Percentiles rank a stretch among this genome's conserved stretches.
Evolutionary conservation across 2,888 invertebrate species (phyloP).

Genomic region (Choreutis nemorana): DNA sequence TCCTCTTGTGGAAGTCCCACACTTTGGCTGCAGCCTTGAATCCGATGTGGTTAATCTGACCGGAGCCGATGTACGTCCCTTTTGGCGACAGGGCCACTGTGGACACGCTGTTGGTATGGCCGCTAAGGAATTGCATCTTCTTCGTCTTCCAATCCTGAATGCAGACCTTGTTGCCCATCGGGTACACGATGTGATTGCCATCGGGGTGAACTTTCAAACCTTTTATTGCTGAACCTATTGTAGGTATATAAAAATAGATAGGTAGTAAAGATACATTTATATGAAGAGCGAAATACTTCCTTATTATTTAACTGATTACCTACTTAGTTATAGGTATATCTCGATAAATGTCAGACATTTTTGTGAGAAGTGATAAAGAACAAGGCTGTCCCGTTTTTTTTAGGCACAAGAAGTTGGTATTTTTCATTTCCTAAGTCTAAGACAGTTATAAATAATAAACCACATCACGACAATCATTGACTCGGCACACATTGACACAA

Average conservation of each 20-base stretch:
- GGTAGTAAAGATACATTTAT: neutral
- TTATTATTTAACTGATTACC: too few species aligned
- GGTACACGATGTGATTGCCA: conserved; percentile 74
- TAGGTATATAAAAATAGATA: neutral
- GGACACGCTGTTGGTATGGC: conserved; percentile 82
- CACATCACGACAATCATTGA: too few species aligned
- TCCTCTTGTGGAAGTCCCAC: conserved; percentile 80
- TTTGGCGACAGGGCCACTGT: conserved; percentile 78
- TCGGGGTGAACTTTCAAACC: conserved; percentile 79
- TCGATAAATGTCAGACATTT: too few species aligned
- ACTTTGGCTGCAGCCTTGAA: conserved; percentile 87
- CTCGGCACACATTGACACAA: too few species aligned
- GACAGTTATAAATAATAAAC: too few species aligned
- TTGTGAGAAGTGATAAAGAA: too few species aligned
- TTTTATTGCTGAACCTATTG: conserved; percentile 40
- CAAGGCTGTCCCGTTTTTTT: neutral
- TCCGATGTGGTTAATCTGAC: conserved; percentile 90
- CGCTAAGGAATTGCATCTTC: conserved; percentile 77
- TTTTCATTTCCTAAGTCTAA: too few species aligned
- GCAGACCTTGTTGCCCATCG: conserved; percentile 81
- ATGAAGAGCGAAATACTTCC: too few species aligned
- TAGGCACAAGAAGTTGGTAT: too few species aligned
- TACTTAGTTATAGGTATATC: too few species aligned
- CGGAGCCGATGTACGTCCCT: conserved; percentile 84
- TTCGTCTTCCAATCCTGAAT: conserved; percentile 74